Evolutionary conservation across 2,797 vertebrate genomes (phyloP).

Genomic region (Eutrigla gurnardus): DNA sequence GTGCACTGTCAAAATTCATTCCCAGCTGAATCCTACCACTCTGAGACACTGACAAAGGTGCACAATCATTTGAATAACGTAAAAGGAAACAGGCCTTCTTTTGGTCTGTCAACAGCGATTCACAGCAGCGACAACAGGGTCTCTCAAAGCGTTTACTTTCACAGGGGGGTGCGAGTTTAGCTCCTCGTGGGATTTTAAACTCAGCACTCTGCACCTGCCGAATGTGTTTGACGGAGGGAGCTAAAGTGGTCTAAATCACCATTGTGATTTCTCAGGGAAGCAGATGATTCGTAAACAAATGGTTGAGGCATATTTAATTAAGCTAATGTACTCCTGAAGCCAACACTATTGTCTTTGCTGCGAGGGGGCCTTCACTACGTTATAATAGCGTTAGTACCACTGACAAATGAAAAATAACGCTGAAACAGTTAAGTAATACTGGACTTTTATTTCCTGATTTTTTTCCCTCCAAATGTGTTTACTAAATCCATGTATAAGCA

Average conservation of each 20-base stretch:
- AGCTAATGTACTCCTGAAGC: conserved; percentile 45
- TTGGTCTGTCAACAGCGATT: conserved; percentile 45
- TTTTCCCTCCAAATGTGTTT: neutral
- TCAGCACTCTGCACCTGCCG: conserved; percentile 67
- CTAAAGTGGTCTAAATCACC: conserved; percentile 67
- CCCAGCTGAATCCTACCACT: conserved; percentile 45
- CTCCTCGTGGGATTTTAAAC: conserved; percentile 53
- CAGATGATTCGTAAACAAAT: conserved; percentile 75
- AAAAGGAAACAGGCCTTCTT: conserved; percentile 41
- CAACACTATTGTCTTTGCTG: conserved; percentile 18
- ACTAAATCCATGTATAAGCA: neutral
- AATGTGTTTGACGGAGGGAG: conserved; percentile 47
- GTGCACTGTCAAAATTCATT: conserved; percentile 8
- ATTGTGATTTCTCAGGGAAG: conserved; percentile 72
- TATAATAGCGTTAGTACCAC: accelerated
- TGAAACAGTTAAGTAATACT: neutral
- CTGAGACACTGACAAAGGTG: conserved; percentile 49
- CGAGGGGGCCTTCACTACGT: conserved; percentile 3
- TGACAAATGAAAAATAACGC: neutral
- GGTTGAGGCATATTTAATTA: conserved; percentile 70
- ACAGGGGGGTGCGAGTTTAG: conserved; percentile 41
- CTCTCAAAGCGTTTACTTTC: conserved; percentile 62
- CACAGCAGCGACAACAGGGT: conserved; percentile 37
- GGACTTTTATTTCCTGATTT: neutral
- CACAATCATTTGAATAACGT: conserved; percentile 34